Evolutionary conservation across 2,888 invertebrate genomes (phyloP), one percentile per base, ranked within the genome.

Genomic region (Ichneumon xanthorius): DNA sequence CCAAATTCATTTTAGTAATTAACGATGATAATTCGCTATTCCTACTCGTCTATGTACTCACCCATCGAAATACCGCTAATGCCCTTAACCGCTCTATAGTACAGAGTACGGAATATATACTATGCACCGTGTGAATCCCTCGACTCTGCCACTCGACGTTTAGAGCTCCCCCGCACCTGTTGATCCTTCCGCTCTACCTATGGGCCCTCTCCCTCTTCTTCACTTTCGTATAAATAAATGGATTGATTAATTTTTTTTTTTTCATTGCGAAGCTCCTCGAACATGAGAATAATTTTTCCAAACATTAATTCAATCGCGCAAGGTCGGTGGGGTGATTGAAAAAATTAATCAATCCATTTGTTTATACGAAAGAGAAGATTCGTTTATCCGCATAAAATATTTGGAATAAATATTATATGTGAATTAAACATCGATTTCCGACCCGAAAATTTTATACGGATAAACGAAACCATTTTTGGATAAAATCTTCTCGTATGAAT

Each of bases 1-100:
- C 67, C 77, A 72, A 72, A 84, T 80, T 71, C 65, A 65, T 65
- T 80, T 58, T 58, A 4, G 61, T 73, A 84, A 84, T 84, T 81
- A 81, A 84, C 61, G 22, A 84, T 73, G 50, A 53, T 78, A 81
- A 81, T 81, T 48, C 61, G 61, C 68, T 45, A 81, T 77, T 81
- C 72, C 77, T 58, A 65, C 72, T 72, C 72, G 65, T 72, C 53
- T 73, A 71, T 67, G 55, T 78, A 78, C 67, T 45, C 58, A 61
- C 77, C 61, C 77, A 81, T 81, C 73, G 77, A 78, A 80, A 81
- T 78, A 81, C 80, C 80, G 53, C 81, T 80, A 84, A 84, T 84
- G 72, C 53, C 72, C 77, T 73, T 73, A 80, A 84, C 61, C 55
- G 72, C 67, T 72, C 67, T 67, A 58, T 67, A 65, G 40, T 26